Evolutionary conservation across 2,113 vertebrate species (phyloP).

Genomic region (Cnemophilus loriae): DNA sequence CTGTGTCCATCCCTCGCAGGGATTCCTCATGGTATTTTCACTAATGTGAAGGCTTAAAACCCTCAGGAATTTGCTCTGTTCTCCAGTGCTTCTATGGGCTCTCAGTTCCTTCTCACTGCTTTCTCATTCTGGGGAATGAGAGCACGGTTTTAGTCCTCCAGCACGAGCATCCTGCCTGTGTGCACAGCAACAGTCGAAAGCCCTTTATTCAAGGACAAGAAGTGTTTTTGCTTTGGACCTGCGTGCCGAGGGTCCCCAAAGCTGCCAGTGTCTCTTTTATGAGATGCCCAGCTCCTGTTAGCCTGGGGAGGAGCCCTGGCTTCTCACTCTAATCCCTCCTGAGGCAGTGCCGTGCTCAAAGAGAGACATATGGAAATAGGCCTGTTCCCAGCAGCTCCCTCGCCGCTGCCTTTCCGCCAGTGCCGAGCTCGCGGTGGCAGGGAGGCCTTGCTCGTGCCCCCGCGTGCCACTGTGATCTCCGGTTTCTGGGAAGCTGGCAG

Average conservation of each 20-base stretch:
- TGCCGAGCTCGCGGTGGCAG: not conserved
- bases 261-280: not conserved
- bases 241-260: not conserved
- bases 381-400: not conserved
- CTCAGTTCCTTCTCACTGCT: not conserved
- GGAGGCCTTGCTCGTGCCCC: not conserved
- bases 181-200: not conserved
- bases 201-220: not conserved
- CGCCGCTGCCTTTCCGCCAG: fast-evolving
- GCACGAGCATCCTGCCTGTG: too few relatives aligned
- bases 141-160: not conserved
- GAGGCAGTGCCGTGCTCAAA: not conserved
- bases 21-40: not conserved
- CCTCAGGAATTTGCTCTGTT: not conserved
- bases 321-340: not conserved
- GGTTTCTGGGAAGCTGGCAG: not conserved
- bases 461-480: fast-evolving
- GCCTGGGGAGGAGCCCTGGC: not conserved
- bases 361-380: not conserved
- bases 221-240: not conserved
- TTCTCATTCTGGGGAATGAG: not conserved
- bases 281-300: not conserved
- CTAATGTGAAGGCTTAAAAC: not conserved
- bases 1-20: not conserved
- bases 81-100: not conserved